Conservation (phyloP, 64 coral and sea anemone genomes). For the Stichodactyla mertensii region DNA sequence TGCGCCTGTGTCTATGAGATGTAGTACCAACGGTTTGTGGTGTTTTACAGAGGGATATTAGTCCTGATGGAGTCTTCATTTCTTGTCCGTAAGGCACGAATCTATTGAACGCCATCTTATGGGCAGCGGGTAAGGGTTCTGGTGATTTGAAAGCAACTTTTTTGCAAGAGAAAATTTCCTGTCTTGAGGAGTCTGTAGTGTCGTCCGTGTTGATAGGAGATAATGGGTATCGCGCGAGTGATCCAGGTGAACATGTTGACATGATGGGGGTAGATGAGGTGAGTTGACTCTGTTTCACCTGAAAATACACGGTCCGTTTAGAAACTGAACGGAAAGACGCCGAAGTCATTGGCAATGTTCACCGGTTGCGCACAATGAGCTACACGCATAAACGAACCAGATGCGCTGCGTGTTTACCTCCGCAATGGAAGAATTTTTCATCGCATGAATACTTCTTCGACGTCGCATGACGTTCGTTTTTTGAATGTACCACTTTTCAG, state of each 20-base stretch:
- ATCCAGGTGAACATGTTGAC: conserved; percentile 7
- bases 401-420: too few relatives aligned
- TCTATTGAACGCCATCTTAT: not conserved
- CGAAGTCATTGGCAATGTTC: too few relatives aligned
- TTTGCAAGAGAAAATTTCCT: not conserved
- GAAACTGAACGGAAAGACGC: not conserved
- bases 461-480: too few relatives aligned
- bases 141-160: conserved; percentile 33
- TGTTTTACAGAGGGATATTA: conserved; percentile 9
- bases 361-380: too few relatives aligned
- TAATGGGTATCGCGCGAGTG: conserved; percentile 9
- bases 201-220: conserved; percentile 30
- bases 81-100: not conserved
- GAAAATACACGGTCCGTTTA: not conserved
- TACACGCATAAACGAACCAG: too few relatives aligned
- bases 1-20: conserved; percentile 5
- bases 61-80: conserved; percentile 38
- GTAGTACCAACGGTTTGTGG: not conserved
- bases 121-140: not conserved
- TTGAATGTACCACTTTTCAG: too few relatives aligned
- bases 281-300: not conserved
- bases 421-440: too few relatives aligned
- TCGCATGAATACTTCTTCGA: too few relatives aligned
- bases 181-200: conserved; percentile 5
- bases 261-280: conserved; percentile 25